These are phyloP conservation scores for Dendroctonus valens DNA, from an alignment of 1,140 invertebrate species.

Conservation along the genomic window DNA sequence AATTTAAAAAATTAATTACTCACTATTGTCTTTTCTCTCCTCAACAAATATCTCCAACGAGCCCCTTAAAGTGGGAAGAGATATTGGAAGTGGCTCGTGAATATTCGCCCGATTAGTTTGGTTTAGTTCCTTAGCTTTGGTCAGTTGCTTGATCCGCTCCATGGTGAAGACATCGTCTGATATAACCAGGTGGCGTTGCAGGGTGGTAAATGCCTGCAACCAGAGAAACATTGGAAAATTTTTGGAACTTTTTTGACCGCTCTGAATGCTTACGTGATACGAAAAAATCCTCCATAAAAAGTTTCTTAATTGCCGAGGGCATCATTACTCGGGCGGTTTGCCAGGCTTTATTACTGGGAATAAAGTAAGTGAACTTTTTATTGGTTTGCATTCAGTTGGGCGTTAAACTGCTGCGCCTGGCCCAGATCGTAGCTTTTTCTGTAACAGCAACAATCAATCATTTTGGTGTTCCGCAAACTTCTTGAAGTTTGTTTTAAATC, in stretches of 20 bases:
- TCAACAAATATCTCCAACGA: conserved; percentile 66
- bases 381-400: conserved; percentile 71
- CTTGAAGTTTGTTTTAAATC: neutral
- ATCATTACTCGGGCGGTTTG: conserved; percentile 64
- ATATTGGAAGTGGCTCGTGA: conserved; percentile 53
- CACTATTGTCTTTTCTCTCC: conserved; percentile 70
- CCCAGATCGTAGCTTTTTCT: conserved; percentile 77
- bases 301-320: conserved; percentile 77
- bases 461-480: neutral
- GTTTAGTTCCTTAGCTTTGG: conserved; percentile 55
- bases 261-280: conserved; percentile 70
- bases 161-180: conserved; percentile 72
- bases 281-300: conserved; percentile 78
- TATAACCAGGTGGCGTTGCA: conserved; percentile 79
- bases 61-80: conserved; percentile 67
- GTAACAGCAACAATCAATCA: conserved; percentile 36
- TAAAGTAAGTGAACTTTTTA: conserved; percentile 87
- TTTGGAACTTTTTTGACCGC: neutral
- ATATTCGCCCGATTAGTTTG: conserved; percentile 32
- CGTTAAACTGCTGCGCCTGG: conserved; percentile 70
- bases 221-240: neutral
- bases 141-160: conserved; percentile 68
- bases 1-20: conserved; percentile 50
- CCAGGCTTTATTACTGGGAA: conserved; percentile 86
- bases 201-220: conserved; percentile 69